A percentile compares a stretch with the other conserved stretches of the same genome.
phyloP scores from a whole-genome alignment of 1,140 invertebrate species.

The Spodoptera litura region DNA sequence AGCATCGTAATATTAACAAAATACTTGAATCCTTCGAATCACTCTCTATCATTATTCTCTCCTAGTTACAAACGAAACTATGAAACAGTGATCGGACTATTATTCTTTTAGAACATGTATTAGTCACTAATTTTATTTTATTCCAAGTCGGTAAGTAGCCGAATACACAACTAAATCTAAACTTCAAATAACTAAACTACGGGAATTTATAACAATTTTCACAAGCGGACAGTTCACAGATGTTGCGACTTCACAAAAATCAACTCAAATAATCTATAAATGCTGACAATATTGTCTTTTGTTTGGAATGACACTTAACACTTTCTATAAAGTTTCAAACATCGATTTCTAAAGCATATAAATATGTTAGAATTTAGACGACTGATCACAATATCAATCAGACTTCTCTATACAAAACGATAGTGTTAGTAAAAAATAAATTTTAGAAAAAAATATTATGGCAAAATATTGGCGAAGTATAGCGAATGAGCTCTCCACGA shows the following conservation, averaged over 20 bases:
- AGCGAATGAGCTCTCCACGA: conserved; percentile 68
- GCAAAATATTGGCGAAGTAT: conserved; percentile 83
- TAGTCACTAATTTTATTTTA: conserved; percentile 69
- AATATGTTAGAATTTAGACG: conserved; percentile 75
- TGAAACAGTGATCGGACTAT: conserved; percentile 64
- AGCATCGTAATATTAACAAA: conserved; percentile 66
- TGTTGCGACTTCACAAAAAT: conserved; percentile 51
- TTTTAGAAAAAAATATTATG: conserved; percentile 75
- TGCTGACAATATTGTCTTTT: conserved; percentile 85
- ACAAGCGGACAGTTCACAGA: conserved; percentile 66
- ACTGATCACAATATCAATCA: conserved; percentile 61
- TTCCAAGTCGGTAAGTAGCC: conserved; percentile 66
- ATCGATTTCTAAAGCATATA: conserved; percentile 65
- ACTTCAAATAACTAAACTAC: conserved; percentile 70
- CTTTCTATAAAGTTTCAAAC: conserved; percentile 66
- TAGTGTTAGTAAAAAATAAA: conserved; percentile 69
- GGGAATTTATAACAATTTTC: conserved; percentile 68
- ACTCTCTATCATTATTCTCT: conserved; percentile 56
- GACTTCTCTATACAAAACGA: conserved; percentile 64
- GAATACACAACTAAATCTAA: conserved; percentile 68
- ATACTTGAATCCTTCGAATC: conserved; percentile 63
- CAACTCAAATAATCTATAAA: conserved; percentile 80
- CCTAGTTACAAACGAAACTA: conserved; percentile 62
- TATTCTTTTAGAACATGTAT: conserved; percentile 72
- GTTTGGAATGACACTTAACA: conserved; percentile 84